phyloP scores from a whole-genome alignment of 2,888 invertebrate genomes.

The Melipona beecheii region DNA sequence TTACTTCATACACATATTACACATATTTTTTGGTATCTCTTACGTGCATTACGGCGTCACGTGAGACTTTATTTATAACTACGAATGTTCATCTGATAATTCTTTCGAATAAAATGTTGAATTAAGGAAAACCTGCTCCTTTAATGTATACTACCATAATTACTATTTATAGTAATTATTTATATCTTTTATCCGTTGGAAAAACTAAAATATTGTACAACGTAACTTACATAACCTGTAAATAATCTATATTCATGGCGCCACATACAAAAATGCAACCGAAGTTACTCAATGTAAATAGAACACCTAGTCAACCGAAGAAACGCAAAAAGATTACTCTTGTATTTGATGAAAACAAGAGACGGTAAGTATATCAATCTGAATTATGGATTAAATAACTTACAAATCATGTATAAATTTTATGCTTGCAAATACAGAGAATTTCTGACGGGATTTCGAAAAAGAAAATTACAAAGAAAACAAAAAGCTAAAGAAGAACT shows the following conservation, averaged over 20 bases:
- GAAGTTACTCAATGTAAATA: slow-evolving; percentile 70
- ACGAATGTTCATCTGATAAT: background rate
- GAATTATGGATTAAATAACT: background rate
- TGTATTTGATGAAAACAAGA: slow-evolving; percentile 87
- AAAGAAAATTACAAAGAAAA: slow-evolving; percentile 91
- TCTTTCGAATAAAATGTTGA: background rate
- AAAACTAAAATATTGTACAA: background rate
- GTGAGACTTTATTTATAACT: background rate
- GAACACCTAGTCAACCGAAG: slow-evolving; percentile 78
- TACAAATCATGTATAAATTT: background rate
- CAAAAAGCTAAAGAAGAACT: slow-evolving; percentile 91
- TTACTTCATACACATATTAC: background rate
- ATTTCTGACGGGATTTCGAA: slow-evolving; percentile 92
- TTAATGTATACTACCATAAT: background rate
- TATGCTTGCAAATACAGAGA: slow-evolving; percentile 86
- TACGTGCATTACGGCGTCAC: background rate
- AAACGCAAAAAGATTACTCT: slow-evolving; percentile 85
- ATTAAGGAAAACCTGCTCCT: background rate
- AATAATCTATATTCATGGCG: slow-evolving; percentile 19
- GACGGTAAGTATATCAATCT: slow-evolving; percentile 85
- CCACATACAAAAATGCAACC: slow-evolving; percentile 42
- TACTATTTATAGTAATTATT: background rate
- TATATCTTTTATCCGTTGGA: background rate
- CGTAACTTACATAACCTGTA: background rate
- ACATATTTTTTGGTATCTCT: background rate